Conservation (phyloP, 1,140 invertebrate species). For the Leptonema lineaticorne region DNA sequence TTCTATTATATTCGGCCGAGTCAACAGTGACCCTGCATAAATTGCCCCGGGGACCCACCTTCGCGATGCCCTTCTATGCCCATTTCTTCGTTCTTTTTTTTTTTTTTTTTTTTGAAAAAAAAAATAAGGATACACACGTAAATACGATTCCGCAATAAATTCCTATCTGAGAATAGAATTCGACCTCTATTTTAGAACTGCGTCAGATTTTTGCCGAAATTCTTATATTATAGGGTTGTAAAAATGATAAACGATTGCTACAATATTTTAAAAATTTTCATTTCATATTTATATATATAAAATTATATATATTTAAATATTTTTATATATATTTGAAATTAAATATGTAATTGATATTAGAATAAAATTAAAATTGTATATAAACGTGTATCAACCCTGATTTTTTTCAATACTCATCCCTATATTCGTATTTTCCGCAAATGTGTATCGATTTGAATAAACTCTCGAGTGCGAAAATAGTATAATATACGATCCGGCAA, state of each 20-base stretch:
- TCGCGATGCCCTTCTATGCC: not conserved
- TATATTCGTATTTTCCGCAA: not conserved
- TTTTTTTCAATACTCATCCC: not conserved
- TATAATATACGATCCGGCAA: not conserved
- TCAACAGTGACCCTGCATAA: constrained; percentile 39
- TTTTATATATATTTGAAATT: too few species aligned
- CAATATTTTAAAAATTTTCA: too few species aligned
- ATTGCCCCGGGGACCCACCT: not conserved
- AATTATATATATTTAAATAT: too few species aligned
- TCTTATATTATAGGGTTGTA: too few species aligned
- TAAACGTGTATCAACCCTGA: not conserved
- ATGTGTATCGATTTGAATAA: constrained; percentile 10
- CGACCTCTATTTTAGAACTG: constrained; percentile 1
- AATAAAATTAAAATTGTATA: too few species aligned
- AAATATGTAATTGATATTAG: too few species aligned
- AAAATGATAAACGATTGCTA: too few species aligned
- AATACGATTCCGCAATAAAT: constrained; percentile 27
- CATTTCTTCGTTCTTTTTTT: not conserved
- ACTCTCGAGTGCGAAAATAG: not conserved
- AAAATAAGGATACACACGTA: constrained; percentile 22
- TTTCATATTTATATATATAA: too few species aligned
- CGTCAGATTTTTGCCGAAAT: too few species aligned
- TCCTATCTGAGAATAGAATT: constrained; percentile 18
- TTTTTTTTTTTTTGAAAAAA: not conserved
- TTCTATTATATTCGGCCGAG: constrained; percentile 41